Evolutionary conservation across 2,113 vertebrate species (phyloP).

Genomic region (Propithecus coquereli): DNA sequence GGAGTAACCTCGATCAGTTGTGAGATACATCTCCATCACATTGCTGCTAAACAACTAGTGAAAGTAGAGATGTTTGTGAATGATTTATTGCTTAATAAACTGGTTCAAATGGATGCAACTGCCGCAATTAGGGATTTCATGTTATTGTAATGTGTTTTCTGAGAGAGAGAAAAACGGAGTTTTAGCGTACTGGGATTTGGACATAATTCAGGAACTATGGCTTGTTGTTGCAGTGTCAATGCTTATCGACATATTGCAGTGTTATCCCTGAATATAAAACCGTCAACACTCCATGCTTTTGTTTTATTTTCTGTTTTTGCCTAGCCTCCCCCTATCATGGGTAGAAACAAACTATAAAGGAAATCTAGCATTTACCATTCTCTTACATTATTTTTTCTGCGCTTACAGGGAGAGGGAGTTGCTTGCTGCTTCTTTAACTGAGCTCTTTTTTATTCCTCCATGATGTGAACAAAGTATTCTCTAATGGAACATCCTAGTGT

Average conservation of each 20-base stretch:
- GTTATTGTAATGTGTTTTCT: background rate
- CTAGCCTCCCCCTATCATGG: background rate
- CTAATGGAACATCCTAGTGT: background rate
- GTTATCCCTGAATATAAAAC: background rate
- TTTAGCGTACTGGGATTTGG: background rate
- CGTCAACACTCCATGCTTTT: background rate
- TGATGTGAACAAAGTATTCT: background rate
- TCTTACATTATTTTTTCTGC: background rate
- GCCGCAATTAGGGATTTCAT: background rate
- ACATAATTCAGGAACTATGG: rapidly evolving
- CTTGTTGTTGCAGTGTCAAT: background rate
- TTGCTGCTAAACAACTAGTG: too few species aligned
- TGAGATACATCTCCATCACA: rapidly evolving
- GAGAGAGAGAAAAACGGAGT: background rate
- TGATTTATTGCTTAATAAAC: background rate
- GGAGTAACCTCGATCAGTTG: background rate
- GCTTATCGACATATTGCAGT: too few species aligned
- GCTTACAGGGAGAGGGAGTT: rapidly evolving
- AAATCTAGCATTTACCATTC: background rate
- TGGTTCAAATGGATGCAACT: background rate
- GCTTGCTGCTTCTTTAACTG: background rate
- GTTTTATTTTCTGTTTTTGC: background rate
- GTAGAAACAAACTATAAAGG: background rate
- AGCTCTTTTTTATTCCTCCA: background rate
- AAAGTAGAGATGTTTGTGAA: background rate